Evolutionary conservation across 2,797 vertebrate genomes (phyloP), one percentile per base, ranked within the genome.

Genomic region (Limosa lapponica): DNA sequence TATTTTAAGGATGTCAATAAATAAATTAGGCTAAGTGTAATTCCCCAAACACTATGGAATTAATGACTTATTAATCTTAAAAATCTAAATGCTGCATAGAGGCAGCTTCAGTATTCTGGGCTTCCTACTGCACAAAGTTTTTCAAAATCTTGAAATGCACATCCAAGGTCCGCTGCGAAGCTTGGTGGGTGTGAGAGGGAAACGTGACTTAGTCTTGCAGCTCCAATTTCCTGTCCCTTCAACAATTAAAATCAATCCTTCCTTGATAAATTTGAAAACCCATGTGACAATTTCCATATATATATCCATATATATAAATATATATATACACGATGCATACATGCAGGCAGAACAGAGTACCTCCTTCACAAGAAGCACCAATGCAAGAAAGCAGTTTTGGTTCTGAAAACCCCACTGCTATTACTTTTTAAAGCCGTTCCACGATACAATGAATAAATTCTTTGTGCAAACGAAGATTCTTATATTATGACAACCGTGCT

Each of bases 1-100:
- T 90, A 79, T 59, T 86, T 80, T 55, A 90, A 58, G 32, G 48
- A 44, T 16, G 11, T 51, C 83, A 93, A 94, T 62, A 92, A 90
- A 90, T 82, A 87, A 81, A 78, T 51, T 37, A 44, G 62, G 32
- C 73, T 79, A 84, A 58, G 78, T 64, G 24, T 77, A 61, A 88
- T 65, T 78, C 72, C 79, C 69, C 82, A 83, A 91, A 89, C 23
- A 28, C 52, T 43, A 41, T 5, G 23, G 54, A 92, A 93, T 82
- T 93, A 82, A 88, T 58, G 25, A 77, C 61, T 88, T 87, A 57
- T 59, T 62, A 70, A 28, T 75, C 65, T 65, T 44, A 75, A 61
- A 69, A 89, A 77, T 2, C n/a, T 6, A 90, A 82, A 43, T 2
- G 15, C 58, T 79, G 54, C 78, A n/a, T 2, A 65, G 46, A 87